Evolutionary conservation across 2,797 vertebrate species (phyloP).

Genomic region (Dicrostonyx torquatus): DNA sequence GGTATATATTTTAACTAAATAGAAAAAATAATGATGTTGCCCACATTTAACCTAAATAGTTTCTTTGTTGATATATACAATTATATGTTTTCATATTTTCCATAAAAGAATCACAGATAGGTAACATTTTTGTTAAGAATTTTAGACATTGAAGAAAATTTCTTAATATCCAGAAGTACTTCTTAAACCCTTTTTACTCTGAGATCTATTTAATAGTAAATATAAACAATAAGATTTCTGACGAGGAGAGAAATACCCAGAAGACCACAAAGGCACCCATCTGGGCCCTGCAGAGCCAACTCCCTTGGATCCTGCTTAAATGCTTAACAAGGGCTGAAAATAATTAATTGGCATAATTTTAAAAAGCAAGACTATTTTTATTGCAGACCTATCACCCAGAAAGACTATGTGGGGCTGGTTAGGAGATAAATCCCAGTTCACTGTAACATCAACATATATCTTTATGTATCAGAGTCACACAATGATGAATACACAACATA

Average conservation of each 20-base stretch:
- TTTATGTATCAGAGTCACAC: background rate
- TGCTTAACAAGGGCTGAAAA: conserved; percentile 5
- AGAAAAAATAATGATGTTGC: background rate
- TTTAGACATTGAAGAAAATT: conserved; percentile 33
- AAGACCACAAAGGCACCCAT: background rate
- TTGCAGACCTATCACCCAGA: background rate
- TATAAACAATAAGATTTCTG: too few species aligned
- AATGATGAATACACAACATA: conserved; percentile 70
- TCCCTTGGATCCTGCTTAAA: background rate
- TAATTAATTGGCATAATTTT: background rate
- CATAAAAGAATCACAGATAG: conserved; percentile 25
- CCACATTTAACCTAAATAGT: conserved; percentile 40
- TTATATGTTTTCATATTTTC: conserved; percentile 44
- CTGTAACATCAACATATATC: background rate
- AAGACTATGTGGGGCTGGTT: background rate
- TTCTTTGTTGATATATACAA: conserved; percentile 13
- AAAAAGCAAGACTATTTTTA: conserved; percentile 10
- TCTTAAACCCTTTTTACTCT: too few species aligned
- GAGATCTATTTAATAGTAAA: too few species aligned
- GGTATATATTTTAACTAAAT: conserved; percentile 32
- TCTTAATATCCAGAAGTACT: conserved; percentile 37
- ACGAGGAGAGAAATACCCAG: background rate
- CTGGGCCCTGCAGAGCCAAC: background rate
- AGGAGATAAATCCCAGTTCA: background rate
- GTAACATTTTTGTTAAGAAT: conserved; percentile 30